Evolutionary conservation across 2,113 vertebrate genomes (phyloP), one percentile per base, ranked within the genome.

Genomic region (Chauna torquata): DNA sequence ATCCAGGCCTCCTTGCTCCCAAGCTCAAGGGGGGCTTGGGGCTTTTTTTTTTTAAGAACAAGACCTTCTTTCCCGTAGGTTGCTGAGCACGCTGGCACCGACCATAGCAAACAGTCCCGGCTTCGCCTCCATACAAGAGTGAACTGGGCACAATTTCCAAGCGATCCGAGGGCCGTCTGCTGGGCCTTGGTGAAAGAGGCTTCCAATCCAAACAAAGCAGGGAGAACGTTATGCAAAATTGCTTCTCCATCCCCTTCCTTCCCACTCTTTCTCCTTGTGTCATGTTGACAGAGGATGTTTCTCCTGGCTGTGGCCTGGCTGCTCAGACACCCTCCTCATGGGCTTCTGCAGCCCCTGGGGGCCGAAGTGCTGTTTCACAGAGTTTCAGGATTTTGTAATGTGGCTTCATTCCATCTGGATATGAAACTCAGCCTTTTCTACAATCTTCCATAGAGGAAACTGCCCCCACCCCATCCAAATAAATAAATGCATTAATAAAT

Each of bases 181-280:
- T 87, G 89, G 86, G 86, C 82, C 81, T 34, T 11, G n/a, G 66
- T 49, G 81, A 72, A 65, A 62, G 50, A 87, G 32, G 45, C 32
- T 96, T 97, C 96, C 94, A 97, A 90, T 9, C 19, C 91, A 97
- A 96, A 96, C 87, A 96, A 94, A 94, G 49, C 61, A 69, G 83
- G 47, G 36, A 94, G 86, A 94, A 9, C 0, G 0, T 72, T 86
- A 85, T 95, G 75, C 68, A 95, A 88, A 95, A 94, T 78, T 1
- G 0, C 62, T 88, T 88, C 86, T 71, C 78, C 68, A 32, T 77
- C 74, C 54, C 47, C 20, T 92, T 95, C 74, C 78, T 95, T 74
- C 38, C 32, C 75, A 15, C 74, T 90, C 62, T 58, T 62, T 90
- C 92, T 86, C 62, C 84, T 87, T 90, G 78, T 58, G 57, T 88